phyloP scores from a whole-genome alignment of 1,140 invertebrate genomes.

The Ips nitidus region DNA sequence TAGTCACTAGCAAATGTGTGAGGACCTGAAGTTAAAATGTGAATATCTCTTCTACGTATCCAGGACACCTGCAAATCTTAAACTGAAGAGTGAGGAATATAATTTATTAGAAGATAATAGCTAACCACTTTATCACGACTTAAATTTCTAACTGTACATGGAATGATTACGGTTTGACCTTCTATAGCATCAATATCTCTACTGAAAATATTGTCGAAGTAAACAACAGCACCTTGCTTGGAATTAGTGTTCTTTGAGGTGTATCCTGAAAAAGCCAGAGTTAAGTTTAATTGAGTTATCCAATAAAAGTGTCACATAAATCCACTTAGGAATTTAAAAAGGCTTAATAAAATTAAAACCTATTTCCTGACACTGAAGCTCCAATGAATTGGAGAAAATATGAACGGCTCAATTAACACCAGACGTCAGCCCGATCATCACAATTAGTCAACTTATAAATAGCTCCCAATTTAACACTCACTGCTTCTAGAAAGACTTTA shows the following conservation, averaged over 20 bases:
- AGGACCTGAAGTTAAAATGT: constrained; percentile 71
- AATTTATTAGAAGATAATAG: background rate
- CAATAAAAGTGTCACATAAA: constrained; percentile 8
- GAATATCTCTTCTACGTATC: constrained; percentile 72
- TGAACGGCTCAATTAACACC: constrained; percentile 7
- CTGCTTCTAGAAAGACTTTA: no score
- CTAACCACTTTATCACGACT: constrained; percentile 62
- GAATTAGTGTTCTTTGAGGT: background rate
- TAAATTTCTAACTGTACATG: constrained; percentile 62
- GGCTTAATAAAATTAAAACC: background rate
- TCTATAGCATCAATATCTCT: constrained; percentile 44
- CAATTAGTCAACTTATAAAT: constrained; percentile 8
- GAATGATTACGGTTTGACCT: constrained; percentile 63
- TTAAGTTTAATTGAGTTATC: background rate
- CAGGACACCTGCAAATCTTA: constrained; percentile 68
- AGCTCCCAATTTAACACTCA: background rate
- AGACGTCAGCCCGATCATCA: background rate
- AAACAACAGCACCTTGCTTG: background rate
- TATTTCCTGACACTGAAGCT: background rate
- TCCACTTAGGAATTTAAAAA: constrained; percentile 9
- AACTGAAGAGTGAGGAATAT: background rate
- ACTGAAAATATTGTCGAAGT: constrained; percentile 43
- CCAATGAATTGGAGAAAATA: constrained; percentile 9
- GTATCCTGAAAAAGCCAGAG: background rate
- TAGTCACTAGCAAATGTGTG: constrained; percentile 71